Conservation (phyloP, 2,113 vertebrate genomes). For the human region GRCh38 chr1:63330001-63330500, state of each 20-base stretch:
- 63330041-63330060: neutral
- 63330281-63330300: neutral
- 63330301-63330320: neutral
- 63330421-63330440: neutral
- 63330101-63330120: neutral
- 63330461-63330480: neutral
- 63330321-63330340: neutral
- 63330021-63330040: neutral
- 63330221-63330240: neutral
- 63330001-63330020: neutral
- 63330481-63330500: neutral
- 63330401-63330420: neutral
- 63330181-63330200: neutral
- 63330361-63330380: neutral
- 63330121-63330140: too few species aligned
- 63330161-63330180: neutral
- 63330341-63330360: accelerated
- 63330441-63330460: neutral
- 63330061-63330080: neutral
- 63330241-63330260: neutral
- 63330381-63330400: neutral
- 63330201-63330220: neutral
- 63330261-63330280: neutral
- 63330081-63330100: neutral
- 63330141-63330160: neutral